Percentiles rank a stretch among this genome's conserved stretches.
Conservation (phyloP, 2,113 vertebrate genomes). For the Alexandromys fortis region DNA sequence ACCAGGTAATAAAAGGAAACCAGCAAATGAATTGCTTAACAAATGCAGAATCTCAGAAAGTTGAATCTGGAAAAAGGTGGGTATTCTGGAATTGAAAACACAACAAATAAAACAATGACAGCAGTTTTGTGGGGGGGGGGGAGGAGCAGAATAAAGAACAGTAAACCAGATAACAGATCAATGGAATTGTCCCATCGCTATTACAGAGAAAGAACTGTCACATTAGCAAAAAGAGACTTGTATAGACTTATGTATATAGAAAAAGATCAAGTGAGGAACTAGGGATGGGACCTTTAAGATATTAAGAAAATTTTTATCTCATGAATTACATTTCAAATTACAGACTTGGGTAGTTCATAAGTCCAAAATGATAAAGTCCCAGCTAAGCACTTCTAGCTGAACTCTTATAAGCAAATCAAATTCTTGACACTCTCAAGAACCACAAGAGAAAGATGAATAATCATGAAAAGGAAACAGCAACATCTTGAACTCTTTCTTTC, state of each 20-base stretch:
- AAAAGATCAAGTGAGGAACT: background rate
- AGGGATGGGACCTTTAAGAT: background rate
- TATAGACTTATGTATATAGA: too few relatives aligned
- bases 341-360: background rate
- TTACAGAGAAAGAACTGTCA: background rate
- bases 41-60: background rate
- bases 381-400: background rate
- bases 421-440: background rate
- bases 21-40: background rate
- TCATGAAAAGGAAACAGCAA: background rate
- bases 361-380: background rate
- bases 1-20: background rate
- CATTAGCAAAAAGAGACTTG: background rate
- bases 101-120: background rate
- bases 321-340: background rate
- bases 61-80: background rate
- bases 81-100: background rate
- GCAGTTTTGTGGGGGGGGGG: background rate
- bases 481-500: background rate
- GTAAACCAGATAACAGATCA: background rate
- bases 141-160: background rate
- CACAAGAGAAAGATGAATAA: background rate
- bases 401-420: background rate
- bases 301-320: background rate
- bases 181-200: background rate